Percentiles rank a stretch among this genome's conserved stretches.
Evolutionary conservation across 2,888 invertebrate genomes (phyloP).

Genomic region (Gibbula magus): DNA sequence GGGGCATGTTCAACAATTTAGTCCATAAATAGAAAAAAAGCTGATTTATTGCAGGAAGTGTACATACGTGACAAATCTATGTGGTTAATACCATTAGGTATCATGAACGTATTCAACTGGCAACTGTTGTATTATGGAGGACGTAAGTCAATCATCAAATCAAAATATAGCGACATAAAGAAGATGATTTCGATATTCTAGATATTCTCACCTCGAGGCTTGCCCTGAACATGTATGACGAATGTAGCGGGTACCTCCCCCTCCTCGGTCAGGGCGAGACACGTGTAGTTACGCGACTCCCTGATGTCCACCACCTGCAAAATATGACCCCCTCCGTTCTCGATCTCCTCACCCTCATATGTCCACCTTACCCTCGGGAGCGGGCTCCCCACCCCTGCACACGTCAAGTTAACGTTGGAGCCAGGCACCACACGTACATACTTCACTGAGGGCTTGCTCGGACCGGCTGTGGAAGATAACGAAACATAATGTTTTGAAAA

Average conservation of each 20-base stretch:
- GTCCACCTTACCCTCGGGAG: conserved; percentile 93
- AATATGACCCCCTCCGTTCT: conserved; percentile 83
- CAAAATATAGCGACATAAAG: no score
- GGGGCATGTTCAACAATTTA: no score
- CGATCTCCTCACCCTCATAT: conserved; percentile 70
- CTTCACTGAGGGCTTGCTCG: neutral
- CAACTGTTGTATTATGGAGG: no score
- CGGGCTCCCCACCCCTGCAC: conserved; percentile 97
- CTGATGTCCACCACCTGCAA: conserved; percentile 89
- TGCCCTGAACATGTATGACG: neutral
- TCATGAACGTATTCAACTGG: no score
- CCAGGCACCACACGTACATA: conserved; percentile 86
- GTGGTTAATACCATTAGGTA: no score
- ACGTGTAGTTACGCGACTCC: conserved; percentile 96
- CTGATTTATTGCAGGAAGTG: no score
- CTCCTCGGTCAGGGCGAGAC: conserved; percentile 93
- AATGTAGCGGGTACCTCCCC: conserved; percentile 71
- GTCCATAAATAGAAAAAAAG: no score
- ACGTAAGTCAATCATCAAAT: no score
- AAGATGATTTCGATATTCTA: no score
- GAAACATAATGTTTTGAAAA: no score
- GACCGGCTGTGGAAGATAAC: neutral
- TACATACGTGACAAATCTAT: no score
- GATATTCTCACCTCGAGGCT: neutral
- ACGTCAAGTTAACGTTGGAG: conserved; percentile 93